Base-by-base conservation (phyloP, 1,140 invertebrate genomes). In the Battus philenor region DNA sequence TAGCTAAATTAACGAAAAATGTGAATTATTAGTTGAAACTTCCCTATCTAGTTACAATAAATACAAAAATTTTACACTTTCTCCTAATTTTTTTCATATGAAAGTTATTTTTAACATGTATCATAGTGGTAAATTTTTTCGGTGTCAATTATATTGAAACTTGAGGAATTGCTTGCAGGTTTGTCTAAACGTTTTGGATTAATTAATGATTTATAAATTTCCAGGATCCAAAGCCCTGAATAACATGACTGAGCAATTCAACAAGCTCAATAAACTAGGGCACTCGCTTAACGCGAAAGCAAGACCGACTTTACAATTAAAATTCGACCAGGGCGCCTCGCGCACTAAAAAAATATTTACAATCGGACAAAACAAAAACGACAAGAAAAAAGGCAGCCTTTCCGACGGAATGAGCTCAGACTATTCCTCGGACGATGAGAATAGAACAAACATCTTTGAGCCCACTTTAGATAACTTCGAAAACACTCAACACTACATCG, bases 221-320 rank as follows among this genome's bases (percentile, higher is more conserved):
- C n/a, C 57, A 85, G 80, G 80, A 68, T 93, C 93, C 8, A 95
- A 95, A 87, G 94, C 94, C 32, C 79, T 96, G 8, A 93, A 89
- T 18, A 95, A 95, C 73, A 91, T 96, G 82, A 90, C 93, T 0
- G 93, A 94, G 41, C 94, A 95, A 63, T 94, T 96, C 71, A 93
- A 91, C 24, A 95, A 94, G 72, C 66, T 94, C 1, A 94, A 94
- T 68, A 91, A 91, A 68, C 82, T 95, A 8, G 90, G 93, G 22
- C 90, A 91, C 44, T 91, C 87, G 1, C 88, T 92, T 8, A 91
- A 90, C 71, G 86, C 87, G 0, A 75, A 76, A 62, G 73, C 78
- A 15, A 61, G 77, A 30, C 80, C 84, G 3, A 71, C 68, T 43
- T 62, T 80, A 2, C 71, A 86, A 56, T 50, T 82, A 2, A 75